A percentile compares a stretch with the other conserved stretches of the same genome.
Conservation (phyloP, 2,113 vertebrate genomes). For the Takifugu flavidus region DNA sequence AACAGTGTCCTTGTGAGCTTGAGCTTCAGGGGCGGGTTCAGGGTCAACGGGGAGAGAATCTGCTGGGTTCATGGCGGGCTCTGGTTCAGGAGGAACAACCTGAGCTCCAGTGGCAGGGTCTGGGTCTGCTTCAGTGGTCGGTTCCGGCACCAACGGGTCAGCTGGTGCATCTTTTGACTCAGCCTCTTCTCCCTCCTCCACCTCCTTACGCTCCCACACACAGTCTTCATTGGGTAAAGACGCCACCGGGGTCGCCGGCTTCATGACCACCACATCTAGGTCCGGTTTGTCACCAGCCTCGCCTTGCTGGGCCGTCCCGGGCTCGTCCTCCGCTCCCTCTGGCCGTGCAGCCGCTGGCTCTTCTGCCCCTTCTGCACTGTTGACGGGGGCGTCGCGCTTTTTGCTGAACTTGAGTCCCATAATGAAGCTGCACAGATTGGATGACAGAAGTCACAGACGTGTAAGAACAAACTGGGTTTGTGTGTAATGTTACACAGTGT, state of each 20-base stretch:
- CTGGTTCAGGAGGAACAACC: constrained; percentile 15
- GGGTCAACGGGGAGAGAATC: not conserved
- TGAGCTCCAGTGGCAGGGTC: not conserved
- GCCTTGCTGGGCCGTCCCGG: too few species aligned
- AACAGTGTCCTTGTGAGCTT: too few species aligned
- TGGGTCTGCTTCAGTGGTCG: too few species aligned
- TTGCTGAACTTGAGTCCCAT: constrained; percentile 63
- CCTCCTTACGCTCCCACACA: too few species aligned
- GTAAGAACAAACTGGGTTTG: not conserved
- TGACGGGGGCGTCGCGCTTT: constrained; percentile 26
- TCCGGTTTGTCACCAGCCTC: too few species aligned
- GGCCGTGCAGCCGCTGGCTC: constrained; percentile 13
- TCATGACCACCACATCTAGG: too few species aligned
- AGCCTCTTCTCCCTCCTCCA: too few species aligned
- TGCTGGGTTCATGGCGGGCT: not conserved
- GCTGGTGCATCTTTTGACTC: too few species aligned
- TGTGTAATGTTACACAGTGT: constrained; percentile 45
- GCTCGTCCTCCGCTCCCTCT: constrained; percentile 9
- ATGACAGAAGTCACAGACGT: not conserved
- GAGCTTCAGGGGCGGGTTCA: constrained; percentile 2
- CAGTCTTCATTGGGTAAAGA: too few species aligned
- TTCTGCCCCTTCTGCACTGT: constrained; percentile 30
- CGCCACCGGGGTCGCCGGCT: too few species aligned
- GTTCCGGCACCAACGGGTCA: not conserved
- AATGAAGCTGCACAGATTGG: constrained; percentile 38